Evolutionary conservation across 2,113 vertebrate species (phyloP).

Genomic region (Hepsetus odoe): DNA sequence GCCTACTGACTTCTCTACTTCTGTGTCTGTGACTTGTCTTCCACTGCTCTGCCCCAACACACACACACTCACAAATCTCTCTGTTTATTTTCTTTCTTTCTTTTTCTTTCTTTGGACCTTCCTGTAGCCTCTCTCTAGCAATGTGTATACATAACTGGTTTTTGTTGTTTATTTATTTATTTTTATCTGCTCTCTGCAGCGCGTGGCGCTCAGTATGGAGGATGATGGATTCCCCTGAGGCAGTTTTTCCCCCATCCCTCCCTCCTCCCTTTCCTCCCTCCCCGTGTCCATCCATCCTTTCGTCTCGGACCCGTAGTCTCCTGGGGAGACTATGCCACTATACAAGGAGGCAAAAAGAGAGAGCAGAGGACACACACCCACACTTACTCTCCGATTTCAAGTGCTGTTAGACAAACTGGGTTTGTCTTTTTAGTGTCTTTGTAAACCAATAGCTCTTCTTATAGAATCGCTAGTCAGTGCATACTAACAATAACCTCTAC

Average conservation of each 20-base stretch:
- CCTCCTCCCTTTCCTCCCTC: constrained; percentile 54
- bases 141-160: constrained; percentile 27
- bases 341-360: constrained; percentile 52
- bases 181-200: constrained; percentile 85
- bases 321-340: constrained; percentile 63
- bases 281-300: constrained; percentile 52
- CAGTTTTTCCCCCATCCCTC: constrained; percentile 51
- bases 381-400: constrained; percentile 21
- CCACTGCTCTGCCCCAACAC: not conserved
- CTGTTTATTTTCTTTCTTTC: constrained; percentile 2
- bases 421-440: constrained; percentile 42
- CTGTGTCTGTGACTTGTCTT: constrained; percentile 17
- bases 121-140: not conserved
- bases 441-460: not conserved
- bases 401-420: constrained; percentile 26
- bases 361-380: constrained; percentile 38
- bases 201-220: constrained; percentile 94
- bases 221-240: constrained; percentile 95
- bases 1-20: constrained; percentile 23
- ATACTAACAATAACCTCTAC: constrained; percentile 47
- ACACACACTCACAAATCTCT: not conserved
- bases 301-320: constrained; percentile 58
- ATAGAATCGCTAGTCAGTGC: constrained; percentile 48
- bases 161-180: constrained; percentile 41
- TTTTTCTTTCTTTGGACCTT: not conserved